These are phyloP conservation scores for Falco biarmicus DNA, from an alignment of 2,797 vertebrate genomes.

Conservation along the genomic window DNA sequence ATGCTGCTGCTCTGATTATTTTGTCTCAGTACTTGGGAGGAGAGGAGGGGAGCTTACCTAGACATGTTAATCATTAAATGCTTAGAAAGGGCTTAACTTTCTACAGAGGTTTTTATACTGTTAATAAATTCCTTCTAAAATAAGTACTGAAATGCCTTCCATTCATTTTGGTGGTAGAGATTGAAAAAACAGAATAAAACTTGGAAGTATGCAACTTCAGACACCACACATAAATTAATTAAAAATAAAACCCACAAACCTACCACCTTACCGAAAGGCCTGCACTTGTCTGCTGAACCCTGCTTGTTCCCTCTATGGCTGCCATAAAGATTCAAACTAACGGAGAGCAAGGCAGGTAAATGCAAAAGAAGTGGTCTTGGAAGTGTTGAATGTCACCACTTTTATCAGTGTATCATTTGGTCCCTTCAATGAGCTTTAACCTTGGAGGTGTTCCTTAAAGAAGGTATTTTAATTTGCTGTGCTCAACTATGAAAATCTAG, in stretches of 20 bases:
- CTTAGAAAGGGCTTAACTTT: neutral
- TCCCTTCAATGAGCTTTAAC: neutral
- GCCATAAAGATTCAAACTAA: neutral
- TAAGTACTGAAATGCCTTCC: neutral
- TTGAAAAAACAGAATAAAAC: neutral
- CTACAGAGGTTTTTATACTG: neutral
- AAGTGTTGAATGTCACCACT: neutral
- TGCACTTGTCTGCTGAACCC: neutral
- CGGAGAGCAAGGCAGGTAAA: neutral
- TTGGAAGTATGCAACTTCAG: neutral
- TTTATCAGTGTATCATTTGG: neutral
- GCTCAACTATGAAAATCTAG: neutral
- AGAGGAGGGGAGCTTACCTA: accelerated
- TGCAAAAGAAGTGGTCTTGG: neutral
- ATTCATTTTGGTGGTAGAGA: neutral
- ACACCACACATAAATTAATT: neutral
- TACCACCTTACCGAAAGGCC: neutral
- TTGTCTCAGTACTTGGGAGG: neutral
- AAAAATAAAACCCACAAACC: neutral
- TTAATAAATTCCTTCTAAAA: neutral
- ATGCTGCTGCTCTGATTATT: neutral
- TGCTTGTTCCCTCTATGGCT: neutral
- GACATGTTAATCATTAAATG: neutral
- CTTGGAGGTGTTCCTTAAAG: neutral
- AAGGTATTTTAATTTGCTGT: neutral